Evolutionary conservation across 2,888 invertebrate species (phyloP).

Genomic region (Cepaea hortensis): DNA sequence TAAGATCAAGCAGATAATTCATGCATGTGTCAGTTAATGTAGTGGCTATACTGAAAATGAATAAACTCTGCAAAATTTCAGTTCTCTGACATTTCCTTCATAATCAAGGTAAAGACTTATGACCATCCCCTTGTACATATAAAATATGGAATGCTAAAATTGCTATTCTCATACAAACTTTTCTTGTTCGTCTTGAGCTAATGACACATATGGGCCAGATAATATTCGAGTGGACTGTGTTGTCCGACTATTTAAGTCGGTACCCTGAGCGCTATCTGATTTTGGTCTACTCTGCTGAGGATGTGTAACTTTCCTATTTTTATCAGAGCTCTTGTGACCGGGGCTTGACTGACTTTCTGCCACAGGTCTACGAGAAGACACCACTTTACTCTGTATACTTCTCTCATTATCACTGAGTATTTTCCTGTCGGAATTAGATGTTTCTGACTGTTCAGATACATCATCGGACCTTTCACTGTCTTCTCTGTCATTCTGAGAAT

Average conservation of each 20-base stretch:
- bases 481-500: neutral
- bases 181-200: slow-evolving; percentile 35
- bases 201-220: slow-evolving; percentile 32
- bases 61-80: too few relatives aligned
- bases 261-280: neutral
- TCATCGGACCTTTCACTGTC: neutral
- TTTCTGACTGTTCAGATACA: neutral
- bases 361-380: neutral
- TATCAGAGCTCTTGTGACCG: neutral
- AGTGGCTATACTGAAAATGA: too few relatives aligned
- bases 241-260: neutral
- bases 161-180: slow-evolving; percentile 37
- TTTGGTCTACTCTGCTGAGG: neutral
- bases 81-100: too few relatives aligned
- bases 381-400: slow-evolving; percentile 12
- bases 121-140: too few relatives aligned
- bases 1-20: too few relatives aligned
- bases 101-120: too few relatives aligned
- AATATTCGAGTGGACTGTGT: neutral
- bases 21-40: too few relatives aligned
- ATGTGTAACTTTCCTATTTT: neutral
- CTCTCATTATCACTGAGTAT: neutral
- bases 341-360: slow-evolving; percentile 13
- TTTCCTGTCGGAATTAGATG: neutral
- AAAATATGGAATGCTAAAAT: neutral